Evolutionary conservation across 2,888 invertebrate species (phyloP), one percentile per base, ranked within the genome.

Genomic region (Meiosimyza platycephala): DNA sequence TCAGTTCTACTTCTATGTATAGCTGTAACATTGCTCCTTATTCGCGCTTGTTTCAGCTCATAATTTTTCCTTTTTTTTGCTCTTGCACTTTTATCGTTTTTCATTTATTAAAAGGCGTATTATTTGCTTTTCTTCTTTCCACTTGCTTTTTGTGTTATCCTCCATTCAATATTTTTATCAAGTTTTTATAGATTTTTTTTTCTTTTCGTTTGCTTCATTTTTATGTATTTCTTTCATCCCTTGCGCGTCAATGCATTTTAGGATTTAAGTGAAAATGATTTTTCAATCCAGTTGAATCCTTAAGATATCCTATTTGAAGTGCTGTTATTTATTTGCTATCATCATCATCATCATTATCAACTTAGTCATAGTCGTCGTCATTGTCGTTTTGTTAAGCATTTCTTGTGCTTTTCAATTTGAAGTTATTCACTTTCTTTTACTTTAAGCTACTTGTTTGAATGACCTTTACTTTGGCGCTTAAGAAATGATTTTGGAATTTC

Each of bases 211-310:
- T 28, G 28, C 28, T 28, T 28, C 28, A 28, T 4, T 4, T 28
- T 28, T 28, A 28, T 40, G 40, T 40, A 9, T 40, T 40, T 40
- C 40, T 40, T 40, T 40, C 40, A 40, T 40, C 40, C 9, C 40
- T 40, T 40, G 40, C 40, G 40, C 33, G 48, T 50, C 33, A 64
- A 18, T 50, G 50, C 50, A 50, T 64, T 64, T 64, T 3, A 48
- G 64, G 2, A 16, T 64, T 64, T 50, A 50, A 64, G 64, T 64
- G 64, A 51, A 64, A 47, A 48, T 64, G 64, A 50, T 64, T 64
- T 64, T 64, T 16, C 50, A 18, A 64, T 64, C 51, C 11, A 22
- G 4, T 50, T 50, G 12, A n/a, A 47, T 16, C 63, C n/a, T n/a
- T n/a, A n/a, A 18, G 18, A 18, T 28, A 16, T 13, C 51, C 50